phyloP scores from a whole-genome alignment of 2,797 vertebrate genomes.

The Sebastiscus tertius region DNA sequence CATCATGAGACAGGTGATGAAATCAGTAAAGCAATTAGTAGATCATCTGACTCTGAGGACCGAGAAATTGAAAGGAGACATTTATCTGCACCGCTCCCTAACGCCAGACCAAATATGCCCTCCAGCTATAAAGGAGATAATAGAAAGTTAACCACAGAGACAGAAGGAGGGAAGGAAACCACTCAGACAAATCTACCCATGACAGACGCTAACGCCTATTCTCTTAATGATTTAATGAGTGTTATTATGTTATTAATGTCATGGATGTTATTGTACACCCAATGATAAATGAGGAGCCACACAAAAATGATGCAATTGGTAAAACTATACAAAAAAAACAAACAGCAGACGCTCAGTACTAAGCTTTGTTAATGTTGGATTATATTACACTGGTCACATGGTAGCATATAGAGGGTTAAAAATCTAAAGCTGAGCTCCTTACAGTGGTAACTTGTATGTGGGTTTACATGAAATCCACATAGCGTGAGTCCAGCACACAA shows the following conservation, averaged over 20 bases:
- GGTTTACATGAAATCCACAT: slow-evolving; percentile 31
- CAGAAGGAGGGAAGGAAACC: background rate
- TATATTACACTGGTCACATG: background rate
- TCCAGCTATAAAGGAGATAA: background rate
- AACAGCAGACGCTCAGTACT: background rate
- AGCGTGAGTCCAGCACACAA: background rate
- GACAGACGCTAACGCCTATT: background rate
- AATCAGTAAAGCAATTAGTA: slow-evolving; percentile 12
- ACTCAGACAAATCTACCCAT: background rate
- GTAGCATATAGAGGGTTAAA: background rate
- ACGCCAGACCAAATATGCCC: background rate
- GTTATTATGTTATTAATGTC: background rate
- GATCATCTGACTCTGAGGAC: slow-evolving; percentile 5
- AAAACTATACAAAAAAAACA: background rate
- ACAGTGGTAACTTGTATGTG: background rate
- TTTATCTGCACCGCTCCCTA: background rate
- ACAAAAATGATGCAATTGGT: background rate
- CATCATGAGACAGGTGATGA: slow-evolving; percentile 36
- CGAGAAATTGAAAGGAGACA: background rate
- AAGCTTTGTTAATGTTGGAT: background rate
- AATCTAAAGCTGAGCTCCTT: slow-evolving; percentile 23
- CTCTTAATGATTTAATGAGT: background rate
- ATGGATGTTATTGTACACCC: background rate
- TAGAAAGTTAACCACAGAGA: background rate
- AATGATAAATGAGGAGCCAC: background rate